Percentiles rank a stretch among this genome's conserved stretches.
Evolutionary conservation across 2,888 invertebrate genomes (phyloP).

Genomic region (Scaptomyza caliginosa): DNA sequence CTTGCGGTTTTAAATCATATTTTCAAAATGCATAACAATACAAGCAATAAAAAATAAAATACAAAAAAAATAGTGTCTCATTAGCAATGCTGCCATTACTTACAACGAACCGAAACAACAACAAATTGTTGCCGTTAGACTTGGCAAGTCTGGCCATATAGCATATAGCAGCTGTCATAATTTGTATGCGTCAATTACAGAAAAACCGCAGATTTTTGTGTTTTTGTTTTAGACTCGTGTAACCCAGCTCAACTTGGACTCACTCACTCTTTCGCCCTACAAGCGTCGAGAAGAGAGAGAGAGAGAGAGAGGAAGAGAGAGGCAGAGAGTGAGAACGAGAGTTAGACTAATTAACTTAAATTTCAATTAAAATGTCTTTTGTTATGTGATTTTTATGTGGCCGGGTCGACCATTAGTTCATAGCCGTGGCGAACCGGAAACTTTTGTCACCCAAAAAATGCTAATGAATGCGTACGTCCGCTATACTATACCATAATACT

Average conservation of each 20-base stretch:
- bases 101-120: conserved; percentile 30
- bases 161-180: conserved; percentile 25
- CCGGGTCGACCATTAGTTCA: conserved; percentile 64
- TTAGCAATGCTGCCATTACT: conserved; percentile 51
- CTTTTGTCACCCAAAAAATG: conserved; percentile 78
- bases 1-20: conserved; percentile 69
- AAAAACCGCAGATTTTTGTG: conserved; percentile 45
- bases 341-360: conserved; percentile 78
- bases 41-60: conserved; percentile 45
- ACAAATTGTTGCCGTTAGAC: conserved; percentile 29
- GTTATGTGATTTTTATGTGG: conserved; percentile 75
- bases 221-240: too few relatives aligned
- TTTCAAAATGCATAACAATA: conserved; percentile 50
- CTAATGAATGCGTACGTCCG: conserved; percentile 71
- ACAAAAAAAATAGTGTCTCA: conserved; percentile 62
- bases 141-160: conserved; percentile 1
- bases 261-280: conserved; percentile 1
- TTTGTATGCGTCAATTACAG: conserved; percentile 61
- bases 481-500: background rate
- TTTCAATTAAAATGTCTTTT: conserved; percentile 80
- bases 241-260: background rate
- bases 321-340: conserved; percentile 39
- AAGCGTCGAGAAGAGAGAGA: conserved; percentile 23
- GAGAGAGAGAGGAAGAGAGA: conserved; percentile 29
- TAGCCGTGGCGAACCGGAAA: conserved; percentile 79